Evolutionary conservation across 2,888 invertebrate genomes (phyloP).

Genomic region (Timandra comae): DNA sequence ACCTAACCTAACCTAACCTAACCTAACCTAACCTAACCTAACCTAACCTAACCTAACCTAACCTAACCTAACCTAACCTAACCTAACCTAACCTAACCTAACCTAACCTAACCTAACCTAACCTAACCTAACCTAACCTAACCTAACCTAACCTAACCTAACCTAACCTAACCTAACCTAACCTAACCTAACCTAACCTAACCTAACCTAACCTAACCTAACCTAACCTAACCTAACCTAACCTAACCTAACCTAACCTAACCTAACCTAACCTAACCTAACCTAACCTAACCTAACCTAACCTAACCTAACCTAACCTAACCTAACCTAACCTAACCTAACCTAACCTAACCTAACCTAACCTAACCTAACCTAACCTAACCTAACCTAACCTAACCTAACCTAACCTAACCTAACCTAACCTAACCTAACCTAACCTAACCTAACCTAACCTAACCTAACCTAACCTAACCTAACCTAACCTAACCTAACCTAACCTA

Average conservation of each 20-base stretch:
- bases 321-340: slow-evolving; percentile 9
- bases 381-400: slow-evolving; percentile 4
- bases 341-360: slow-evolving; percentile 9
- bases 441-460: slow-evolving; percentile 6
- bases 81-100: too few species aligned
- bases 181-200: neutral
- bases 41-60: too few species aligned
- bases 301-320: slow-evolving; percentile 9
- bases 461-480: slow-evolving; percentile 14
- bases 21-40: too few species aligned
- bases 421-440: slow-evolving; percentile 8
- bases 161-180: neutral
- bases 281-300: slow-evolving; percentile 9
- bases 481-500: slow-evolving; percentile 19
- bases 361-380: slow-evolving; percentile 7
- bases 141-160: slow-evolving; percentile 10
- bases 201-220: slow-evolving; percentile 6
- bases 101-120: slow-evolving; percentile 10
- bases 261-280: slow-evolving; percentile 6
- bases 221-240: slow-evolving; percentile 7
- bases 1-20: too few species aligned
- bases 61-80: too few species aligned
- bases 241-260: slow-evolving; percentile 8
- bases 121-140: slow-evolving; percentile 10
- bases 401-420: slow-evolving; percentile 5